Conservation (phyloP, 2,888 invertebrate genomes). For the Poecilobothrus nobilitatus region DNA sequence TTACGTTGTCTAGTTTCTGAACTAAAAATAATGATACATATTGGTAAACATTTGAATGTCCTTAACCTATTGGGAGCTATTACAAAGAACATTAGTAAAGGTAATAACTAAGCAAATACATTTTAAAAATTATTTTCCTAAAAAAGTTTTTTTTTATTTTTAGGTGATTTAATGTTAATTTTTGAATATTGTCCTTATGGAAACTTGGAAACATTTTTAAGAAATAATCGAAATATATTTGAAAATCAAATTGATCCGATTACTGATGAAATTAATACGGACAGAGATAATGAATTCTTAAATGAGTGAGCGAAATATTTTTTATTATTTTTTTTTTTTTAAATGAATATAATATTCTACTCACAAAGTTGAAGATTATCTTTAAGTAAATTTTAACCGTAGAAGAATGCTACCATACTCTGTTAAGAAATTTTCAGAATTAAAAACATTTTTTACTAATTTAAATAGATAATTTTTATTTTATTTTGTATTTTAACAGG, state of each 20-base stretch:
- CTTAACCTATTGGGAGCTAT: conserved; percentile 86
- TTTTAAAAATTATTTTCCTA: background rate
- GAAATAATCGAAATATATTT: conserved; percentile 64
- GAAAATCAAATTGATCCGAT: conserved; percentile 61
- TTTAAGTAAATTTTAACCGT: background rate
- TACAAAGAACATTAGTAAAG: conserved; percentile 73
- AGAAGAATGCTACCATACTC: background rate
- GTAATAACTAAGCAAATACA: conserved; percentile 46
- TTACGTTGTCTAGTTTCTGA: conserved; percentile 79
- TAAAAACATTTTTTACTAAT: no score
- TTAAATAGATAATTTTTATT: no score
- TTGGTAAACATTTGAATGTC: conserved; percentile 83
- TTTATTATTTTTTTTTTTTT: no score
- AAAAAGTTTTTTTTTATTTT: background rate
- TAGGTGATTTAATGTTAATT: conserved; percentile 56
- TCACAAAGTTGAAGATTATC: no score
- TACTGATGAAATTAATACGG: conserved; percentile 48
- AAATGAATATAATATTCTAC: no score
- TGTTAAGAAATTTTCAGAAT: no score
- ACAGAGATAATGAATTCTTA: background rate
- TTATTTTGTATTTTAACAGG: no score
- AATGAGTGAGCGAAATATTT: no score
- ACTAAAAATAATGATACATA: conserved; percentile 83
- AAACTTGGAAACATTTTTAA: conserved; percentile 72
- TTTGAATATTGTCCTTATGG: conserved; percentile 85